Evolutionary conservation across 1,140 invertebrate genomes (phyloP).

Genomic region (Drosophila mayri): DNA sequence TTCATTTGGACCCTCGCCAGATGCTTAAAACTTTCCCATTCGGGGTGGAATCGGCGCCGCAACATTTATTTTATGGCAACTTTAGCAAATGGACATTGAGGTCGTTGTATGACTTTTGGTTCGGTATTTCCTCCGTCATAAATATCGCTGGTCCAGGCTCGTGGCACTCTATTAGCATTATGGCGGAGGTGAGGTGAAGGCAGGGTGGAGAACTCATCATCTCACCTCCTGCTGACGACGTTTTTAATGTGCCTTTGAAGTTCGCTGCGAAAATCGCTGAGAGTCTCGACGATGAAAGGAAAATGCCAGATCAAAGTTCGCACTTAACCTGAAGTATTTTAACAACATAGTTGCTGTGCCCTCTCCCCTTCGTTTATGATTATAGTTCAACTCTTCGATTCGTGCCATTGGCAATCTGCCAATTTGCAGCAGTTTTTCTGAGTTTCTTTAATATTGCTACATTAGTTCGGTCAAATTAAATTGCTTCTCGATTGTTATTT

Average conservation of each 20-base stretch:
- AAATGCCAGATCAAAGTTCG: slow-evolving; percentile 38
- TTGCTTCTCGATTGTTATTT: slow-evolving; percentile 30
- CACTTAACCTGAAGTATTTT: slow-evolving; percentile 33
- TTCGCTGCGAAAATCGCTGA: slow-evolving; percentile 13
- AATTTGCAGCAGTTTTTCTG: not conserved
- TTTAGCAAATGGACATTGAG: slow-evolving; percentile 80
- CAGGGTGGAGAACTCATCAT: not conserved
- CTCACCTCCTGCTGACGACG: slow-evolving; percentile 30
- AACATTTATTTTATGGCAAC: slow-evolving; percentile 67
- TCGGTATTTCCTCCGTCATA: slow-evolving; percentile 59
- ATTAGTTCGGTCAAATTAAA: slow-evolving; percentile 28
- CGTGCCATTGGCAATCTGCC: not conserved
- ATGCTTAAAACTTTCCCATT: slow-evolving; percentile 61
- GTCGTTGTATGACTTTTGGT: slow-evolving; percentile 66
- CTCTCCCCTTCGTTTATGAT: slow-evolving; percentile 8
- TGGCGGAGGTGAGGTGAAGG: not conserved
- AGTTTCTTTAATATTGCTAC: slow-evolving; percentile 1
- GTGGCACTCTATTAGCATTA: slow-evolving; percentile 72
- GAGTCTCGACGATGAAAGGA: slow-evolving; percentile 26
- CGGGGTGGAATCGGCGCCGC: not conserved
- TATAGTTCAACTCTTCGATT: slow-evolving; percentile 9
- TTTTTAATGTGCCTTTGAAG: slow-evolving; percentile 44
- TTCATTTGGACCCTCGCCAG: slow-evolving; percentile 61
- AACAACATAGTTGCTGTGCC: not conserved
- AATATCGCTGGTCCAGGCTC: slow-evolving; percentile 50